Base-by-base conservation (phyloP, 2,888 invertebrate species). In the Tetragnatha montana region DNA sequence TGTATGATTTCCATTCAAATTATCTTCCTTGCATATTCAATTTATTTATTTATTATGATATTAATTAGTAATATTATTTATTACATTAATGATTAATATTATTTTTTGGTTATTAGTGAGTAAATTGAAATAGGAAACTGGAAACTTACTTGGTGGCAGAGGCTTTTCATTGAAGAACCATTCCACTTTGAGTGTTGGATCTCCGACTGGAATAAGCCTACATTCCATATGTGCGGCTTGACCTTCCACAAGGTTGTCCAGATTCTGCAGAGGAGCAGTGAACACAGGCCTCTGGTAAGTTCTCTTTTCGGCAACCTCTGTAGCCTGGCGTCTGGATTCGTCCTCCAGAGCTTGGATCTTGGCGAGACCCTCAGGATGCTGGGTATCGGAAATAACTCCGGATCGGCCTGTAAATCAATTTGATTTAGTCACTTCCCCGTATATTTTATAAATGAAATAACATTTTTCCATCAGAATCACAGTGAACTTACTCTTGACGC, bases 111-210 rank as follows among this genome's bases (percentile, higher is more conserved):
- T 6, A 21, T 14, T 35, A 76, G 6, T 47, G 35, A 47, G 4
- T 68, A 50, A 17, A 12, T 19, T 50, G 1, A 19, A 19, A n/a
- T 22, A 60, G 6, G 19, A n/a, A 8, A 21, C 88, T 71, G 6
- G 19, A n/a, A 8, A 21, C 88, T 71, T 81, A 91, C 91, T 90
- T 84, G 90, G 90, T 69, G 75, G 88, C 78, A 92, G 95, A 0
- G 98, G 97, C 91, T 95, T 95, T 92, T 97, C 97, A 93, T 98
- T 98, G 93, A 98, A 97, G 94, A 97, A 98, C 98, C 98, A 98
- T 94, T 98, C 94, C 92, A 98, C 96, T 93, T 96, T 95, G 94
- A 98, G 95, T 0, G 97, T 97, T 6, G 98, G 97, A 94, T 98
- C 98, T 93, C 97, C 98, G 19, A 98, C 99, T 98, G 99, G 95